These are phyloP conservation scores for Betta splendens DNA, from an alignment of 2,797 vertebrate species.

Conservation along the genomic window DNA sequence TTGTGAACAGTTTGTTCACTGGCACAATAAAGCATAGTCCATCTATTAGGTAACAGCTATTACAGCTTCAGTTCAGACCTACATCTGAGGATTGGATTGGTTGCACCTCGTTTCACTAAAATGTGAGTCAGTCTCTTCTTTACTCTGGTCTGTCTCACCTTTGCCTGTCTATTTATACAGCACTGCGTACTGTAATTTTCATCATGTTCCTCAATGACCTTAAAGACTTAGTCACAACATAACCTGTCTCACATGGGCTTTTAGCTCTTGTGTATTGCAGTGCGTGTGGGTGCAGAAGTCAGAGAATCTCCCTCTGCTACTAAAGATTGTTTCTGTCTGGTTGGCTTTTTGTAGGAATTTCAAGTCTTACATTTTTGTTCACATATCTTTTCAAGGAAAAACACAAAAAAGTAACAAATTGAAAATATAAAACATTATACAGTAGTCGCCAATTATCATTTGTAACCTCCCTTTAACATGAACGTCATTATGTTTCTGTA, in stretches of 20 bases:
- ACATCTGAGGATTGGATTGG: not conserved
- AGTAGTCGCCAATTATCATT: too few relatives aligned
- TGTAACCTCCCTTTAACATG: too few relatives aligned
- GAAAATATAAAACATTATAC: too few relatives aligned
- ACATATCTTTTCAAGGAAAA: too few relatives aligned
- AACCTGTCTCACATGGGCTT: slow-evolving; percentile 5
- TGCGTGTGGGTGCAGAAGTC: slow-evolving; percentile 11
- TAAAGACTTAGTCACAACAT: slow-evolving; percentile 15
- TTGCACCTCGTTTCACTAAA: not conserved
- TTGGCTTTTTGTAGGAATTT: not conserved
- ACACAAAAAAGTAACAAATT: too few relatives aligned
- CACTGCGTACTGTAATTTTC: slow-evolving; percentile 6
- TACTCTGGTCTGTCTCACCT: slow-evolving; percentile 2
- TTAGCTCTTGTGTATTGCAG: not conserved
- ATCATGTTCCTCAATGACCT: slow-evolving; percentile 4
- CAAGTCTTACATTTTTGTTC: too few relatives aligned
- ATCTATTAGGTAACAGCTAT: not conserved
- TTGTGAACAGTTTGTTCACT: slow-evolving; percentile 7
- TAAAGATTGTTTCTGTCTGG: not conserved
- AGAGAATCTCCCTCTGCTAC: not conserved
- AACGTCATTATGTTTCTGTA: too few relatives aligned
- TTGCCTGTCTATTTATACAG: slow-evolving; percentile 7
- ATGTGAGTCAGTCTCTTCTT: not conserved
- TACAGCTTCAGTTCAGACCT: not conserved
- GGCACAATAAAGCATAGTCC: not conserved